Percentiles rank a stretch among this genome's conserved stretches.
Evolutionary conservation across 2,797 vertebrate species (phyloP).

Genomic region (Mycteria americana): DNA sequence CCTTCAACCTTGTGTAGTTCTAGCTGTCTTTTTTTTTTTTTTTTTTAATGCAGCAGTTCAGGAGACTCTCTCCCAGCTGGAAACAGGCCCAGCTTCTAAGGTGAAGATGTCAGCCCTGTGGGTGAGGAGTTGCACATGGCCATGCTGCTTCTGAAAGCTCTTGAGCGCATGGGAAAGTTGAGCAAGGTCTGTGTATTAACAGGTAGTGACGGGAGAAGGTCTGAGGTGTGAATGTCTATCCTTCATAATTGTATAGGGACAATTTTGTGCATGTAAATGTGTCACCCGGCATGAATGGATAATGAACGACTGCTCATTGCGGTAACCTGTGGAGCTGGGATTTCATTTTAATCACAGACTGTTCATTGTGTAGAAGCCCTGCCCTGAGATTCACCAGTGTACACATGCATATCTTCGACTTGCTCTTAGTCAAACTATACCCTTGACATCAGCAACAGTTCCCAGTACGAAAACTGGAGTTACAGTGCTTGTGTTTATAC

Average conservation of each 20-base stretch:
- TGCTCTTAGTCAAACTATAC: background rate
- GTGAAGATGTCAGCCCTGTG: background rate
- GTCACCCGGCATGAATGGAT: background rate
- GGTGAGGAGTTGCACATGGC: background rate
- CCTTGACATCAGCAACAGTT: slow-evolving; percentile 3
- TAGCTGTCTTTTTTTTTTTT: background rate
- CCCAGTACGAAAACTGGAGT: slow-evolving; percentile 3
- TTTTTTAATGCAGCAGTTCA: background rate
- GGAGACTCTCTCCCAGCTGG: background rate
- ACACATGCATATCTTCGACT: background rate
- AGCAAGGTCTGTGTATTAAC: background rate
- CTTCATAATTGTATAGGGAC: background rate
- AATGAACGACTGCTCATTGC: background rate
- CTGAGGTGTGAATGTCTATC: background rate
- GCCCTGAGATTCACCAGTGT: slow-evolving; percentile 14
- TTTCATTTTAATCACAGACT: slow-evolving; percentile 38
- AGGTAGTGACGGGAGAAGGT: background rate
- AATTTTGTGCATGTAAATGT: background rate
- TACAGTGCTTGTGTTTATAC: background rate
- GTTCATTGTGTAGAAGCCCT: slow-evolving; percentile 25
- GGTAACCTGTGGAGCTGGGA: slow-evolving; percentile 29
- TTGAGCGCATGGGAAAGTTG: background rate
- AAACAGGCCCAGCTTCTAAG: background rate
- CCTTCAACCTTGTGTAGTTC: background rate
- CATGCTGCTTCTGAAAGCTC: background rate